A percentile compares a stretch with the other conserved stretches of the same genome.
Conservation (phyloP, 2,113 vertebrate species). For the Cottus gobio region DNA sequence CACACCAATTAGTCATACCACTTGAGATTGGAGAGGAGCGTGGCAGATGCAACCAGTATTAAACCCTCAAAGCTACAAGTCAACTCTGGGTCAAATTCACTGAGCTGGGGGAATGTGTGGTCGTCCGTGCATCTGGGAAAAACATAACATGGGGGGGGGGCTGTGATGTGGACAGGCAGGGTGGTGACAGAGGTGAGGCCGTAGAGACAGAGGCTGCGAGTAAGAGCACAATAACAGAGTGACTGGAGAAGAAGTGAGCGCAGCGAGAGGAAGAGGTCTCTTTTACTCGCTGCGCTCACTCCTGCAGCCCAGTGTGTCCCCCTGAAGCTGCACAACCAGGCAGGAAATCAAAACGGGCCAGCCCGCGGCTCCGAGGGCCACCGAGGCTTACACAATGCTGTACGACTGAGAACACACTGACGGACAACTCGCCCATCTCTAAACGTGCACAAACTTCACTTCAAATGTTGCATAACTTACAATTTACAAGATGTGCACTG, state of each 20-base stretch:
- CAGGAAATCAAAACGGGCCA: slow-evolving; percentile 47
- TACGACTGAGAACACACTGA: neutral
- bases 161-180: neutral
- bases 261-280: neutral
- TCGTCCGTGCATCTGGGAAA: neutral
- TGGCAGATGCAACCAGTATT: slow-evolving; percentile 33
- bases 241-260: neutral
- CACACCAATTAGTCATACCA: slow-evolving; percentile 45
- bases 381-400: slow-evolving; percentile 14
- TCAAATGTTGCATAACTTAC: slow-evolving; percentile 35
- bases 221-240: neutral
- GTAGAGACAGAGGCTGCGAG: neutral
- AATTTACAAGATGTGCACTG: neutral
- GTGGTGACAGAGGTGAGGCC: neutral
- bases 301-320: neutral
- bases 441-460: neutral
- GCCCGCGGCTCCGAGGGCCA: slow-evolving; percentile 2
- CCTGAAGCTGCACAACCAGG: slow-evolving; percentile 29
- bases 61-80: slow-evolving; percentile 27
- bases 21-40: neutral
- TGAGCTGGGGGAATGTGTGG: neutral
- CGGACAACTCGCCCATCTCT: neutral
- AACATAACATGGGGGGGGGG: neutral
- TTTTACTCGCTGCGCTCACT: neutral
- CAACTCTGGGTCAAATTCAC: slow-evolving; percentile 13